phyloP scores from a whole-genome alignment of 2,797 vertebrate species.

The Thripadectes ignobilis region DNA sequence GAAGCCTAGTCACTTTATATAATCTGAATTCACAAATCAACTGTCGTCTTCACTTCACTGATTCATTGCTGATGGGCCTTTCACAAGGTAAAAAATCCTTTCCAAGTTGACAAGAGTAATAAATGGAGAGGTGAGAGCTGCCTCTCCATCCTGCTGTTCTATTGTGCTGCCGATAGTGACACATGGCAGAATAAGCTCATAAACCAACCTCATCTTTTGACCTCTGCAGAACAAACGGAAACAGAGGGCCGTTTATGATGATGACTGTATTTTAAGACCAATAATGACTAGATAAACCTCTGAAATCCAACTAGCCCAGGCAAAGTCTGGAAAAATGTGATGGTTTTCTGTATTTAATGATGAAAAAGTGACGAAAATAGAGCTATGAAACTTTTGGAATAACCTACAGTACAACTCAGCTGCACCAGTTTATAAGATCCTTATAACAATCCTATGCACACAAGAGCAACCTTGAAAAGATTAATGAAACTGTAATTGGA shows the following conservation, averaged over 20 bases:
- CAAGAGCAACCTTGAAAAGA: not conserved
- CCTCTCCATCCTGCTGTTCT: conserved; percentile 80
- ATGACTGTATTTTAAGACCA: conserved; percentile 88
- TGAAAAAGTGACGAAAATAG: not conserved
- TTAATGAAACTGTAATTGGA: not conserved
- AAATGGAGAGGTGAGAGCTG: conserved; percentile 81
- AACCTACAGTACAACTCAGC: not conserved
- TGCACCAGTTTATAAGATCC: not conserved
- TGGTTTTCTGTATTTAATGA: conserved; percentile 66
- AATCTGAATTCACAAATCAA: conserved; percentile 95
- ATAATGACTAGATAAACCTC: conserved; percentile 85
- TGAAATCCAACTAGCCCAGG: conserved; percentile 73
- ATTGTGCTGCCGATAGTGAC: conserved; percentile 81
- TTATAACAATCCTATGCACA: not conserved
- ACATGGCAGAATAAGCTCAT: conserved; percentile 88
- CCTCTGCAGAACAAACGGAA: conserved; percentile 83
- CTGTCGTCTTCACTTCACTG: conserved; percentile 83
- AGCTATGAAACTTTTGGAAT: not conserved
- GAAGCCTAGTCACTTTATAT: conserved; percentile 90
- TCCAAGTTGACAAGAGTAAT: conserved; percentile 85
- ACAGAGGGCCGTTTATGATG: conserved; percentile 85
- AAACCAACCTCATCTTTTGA: conserved; percentile 88
- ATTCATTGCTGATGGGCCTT: conserved; percentile 85
- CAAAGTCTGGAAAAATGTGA: conserved; percentile 6
- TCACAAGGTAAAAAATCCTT: conserved; percentile 77